Conservation (phyloP, 2,113 vertebrate genomes). For the Leptosomus discolor region DNA sequence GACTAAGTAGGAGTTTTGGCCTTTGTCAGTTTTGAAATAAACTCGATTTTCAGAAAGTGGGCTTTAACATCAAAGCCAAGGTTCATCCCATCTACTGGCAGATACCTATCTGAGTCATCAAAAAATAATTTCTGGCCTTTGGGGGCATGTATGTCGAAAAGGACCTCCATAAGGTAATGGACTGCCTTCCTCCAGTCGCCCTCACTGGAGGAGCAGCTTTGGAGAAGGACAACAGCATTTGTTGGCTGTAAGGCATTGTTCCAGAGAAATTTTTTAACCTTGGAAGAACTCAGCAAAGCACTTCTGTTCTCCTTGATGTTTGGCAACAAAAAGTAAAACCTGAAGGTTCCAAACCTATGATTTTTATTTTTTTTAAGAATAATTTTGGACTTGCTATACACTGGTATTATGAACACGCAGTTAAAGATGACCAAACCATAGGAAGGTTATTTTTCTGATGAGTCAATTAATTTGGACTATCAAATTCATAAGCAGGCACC, state of each 20-base stretch:
- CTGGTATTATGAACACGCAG: neutral
- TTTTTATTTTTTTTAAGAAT: neutral
- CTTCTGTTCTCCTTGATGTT: neutral
- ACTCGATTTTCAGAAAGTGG: neutral
- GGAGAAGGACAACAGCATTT: neutral
- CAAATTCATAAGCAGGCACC: neutral
- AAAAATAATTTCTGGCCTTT: neutral
- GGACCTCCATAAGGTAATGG: neutral
- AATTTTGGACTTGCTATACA: neutral
- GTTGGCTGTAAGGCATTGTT: neutral
- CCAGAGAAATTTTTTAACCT: neutral
- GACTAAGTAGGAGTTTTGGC: neutral
- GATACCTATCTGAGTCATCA: neutral
- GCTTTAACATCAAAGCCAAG: neutral
- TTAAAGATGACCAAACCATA: neutral
- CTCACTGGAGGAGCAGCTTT: neutral
- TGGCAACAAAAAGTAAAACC: neutral
- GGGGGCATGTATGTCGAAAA: neutral
- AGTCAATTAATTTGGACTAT: neutral
- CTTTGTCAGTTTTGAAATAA: neutral
- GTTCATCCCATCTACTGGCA: neutral
- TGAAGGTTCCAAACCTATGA: neutral
- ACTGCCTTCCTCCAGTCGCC: rapidly evolving
- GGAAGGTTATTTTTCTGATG: neutral
- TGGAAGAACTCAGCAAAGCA: neutral